Percentiles rank a stretch among this genome's conserved stretches.
phyloP scores from a whole-genome alignment of 2,113 vertebrate genomes.

The Mesembrinibis cayennensis region DNA sequence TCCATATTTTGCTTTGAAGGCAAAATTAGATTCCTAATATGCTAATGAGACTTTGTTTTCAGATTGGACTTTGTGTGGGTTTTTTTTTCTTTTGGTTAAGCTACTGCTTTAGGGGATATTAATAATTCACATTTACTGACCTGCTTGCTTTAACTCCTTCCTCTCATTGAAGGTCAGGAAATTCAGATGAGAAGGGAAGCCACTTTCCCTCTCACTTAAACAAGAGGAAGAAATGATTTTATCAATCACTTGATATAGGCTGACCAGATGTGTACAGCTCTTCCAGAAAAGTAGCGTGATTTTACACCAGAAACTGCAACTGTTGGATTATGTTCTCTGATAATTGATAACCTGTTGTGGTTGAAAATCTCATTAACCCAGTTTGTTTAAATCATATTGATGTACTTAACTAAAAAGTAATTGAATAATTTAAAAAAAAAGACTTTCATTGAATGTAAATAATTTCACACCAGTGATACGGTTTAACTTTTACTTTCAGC shows the following conservation, averaged over 20 bases:
- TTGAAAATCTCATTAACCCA: constrained; percentile 56
- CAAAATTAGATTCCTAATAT: constrained; percentile 40
- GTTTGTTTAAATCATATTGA: constrained; percentile 35
- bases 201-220: background rate
- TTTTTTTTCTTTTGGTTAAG: background rate
- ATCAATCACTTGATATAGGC: background rate
- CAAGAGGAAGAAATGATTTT: background rate
- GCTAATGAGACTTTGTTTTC: constrained; percentile 30
- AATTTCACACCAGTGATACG: constrained; percentile 11
- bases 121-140: constrained; percentile 18
- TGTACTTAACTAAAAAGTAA: constrained; percentile 64
- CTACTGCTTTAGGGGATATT: constrained; percentile 48
- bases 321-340: constrained; percentile 47
- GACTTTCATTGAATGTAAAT: constrained; percentile 16
- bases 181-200: constrained; percentile 16
- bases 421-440: background rate
- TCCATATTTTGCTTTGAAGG: constrained; percentile 33
- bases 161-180: background rate
- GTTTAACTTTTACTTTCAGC: constrained; percentile 43
- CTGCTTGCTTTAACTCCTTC: constrained; percentile 55
- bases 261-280: constrained; percentile 48
- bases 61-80: background rate
- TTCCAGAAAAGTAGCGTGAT: constrained; percentile 38
- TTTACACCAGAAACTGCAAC: constrained; percentile 41
- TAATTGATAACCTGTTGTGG: constrained; percentile 54